A percentile compares a stretch with the other conserved stretches of the same genome.
Evolutionary conservation across 2,888 invertebrate genomes (phyloP).

Genomic region (Zootermopsis nevadensis): DNA sequence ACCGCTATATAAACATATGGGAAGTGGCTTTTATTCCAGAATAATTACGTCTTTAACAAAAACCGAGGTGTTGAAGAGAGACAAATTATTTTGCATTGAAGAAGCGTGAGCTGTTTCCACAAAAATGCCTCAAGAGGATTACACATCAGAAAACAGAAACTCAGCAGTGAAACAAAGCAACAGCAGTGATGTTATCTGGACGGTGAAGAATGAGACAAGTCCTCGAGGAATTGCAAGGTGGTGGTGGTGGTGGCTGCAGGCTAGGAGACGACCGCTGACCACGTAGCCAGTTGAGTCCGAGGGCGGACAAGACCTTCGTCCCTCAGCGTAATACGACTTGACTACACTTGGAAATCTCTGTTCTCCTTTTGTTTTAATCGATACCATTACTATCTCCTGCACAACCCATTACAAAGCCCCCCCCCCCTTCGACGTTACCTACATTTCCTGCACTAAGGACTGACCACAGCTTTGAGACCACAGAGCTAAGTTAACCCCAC

Average conservation of each 20-base stretch:
- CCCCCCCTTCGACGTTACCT: constrained; percentile 23
- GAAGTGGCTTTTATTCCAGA: too few relatives aligned
- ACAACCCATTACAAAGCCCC: constrained; percentile 23
- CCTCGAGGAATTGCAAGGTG: constrained; percentile 14
- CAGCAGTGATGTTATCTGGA: not conserved
- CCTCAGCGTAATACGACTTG: constrained; percentile 22
- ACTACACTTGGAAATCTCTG: constrained; percentile 33
- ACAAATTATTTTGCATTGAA: too few relatives aligned
- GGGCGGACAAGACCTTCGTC: constrained; percentile 5
- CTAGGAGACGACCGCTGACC: constrained; percentile 21
- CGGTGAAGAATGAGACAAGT: not conserved
- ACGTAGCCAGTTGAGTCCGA: constrained; percentile 14
- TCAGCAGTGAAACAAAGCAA: not conserved
- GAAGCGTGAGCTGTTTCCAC: too few relatives aligned
- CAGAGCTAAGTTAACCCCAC: constrained; percentile 34
- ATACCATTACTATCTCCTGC: constrained; percentile 33
- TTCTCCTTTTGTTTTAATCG: constrained; percentile 27
- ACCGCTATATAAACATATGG: too few relatives aligned
- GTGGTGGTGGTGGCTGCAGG: too few relatives aligned
- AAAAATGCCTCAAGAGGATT: too few relatives aligned
- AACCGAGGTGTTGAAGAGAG: too few relatives aligned
- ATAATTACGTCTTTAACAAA: too few relatives aligned
- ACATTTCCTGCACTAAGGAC: constrained; percentile 6
- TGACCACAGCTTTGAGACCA: constrained; percentile 34
- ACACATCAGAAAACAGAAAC: not conserved